These are phyloP conservation scores for Halichoeres trimaculatus DNA, from an alignment of 2,113 vertebrate genomes.

Conservation along the genomic window DNA sequence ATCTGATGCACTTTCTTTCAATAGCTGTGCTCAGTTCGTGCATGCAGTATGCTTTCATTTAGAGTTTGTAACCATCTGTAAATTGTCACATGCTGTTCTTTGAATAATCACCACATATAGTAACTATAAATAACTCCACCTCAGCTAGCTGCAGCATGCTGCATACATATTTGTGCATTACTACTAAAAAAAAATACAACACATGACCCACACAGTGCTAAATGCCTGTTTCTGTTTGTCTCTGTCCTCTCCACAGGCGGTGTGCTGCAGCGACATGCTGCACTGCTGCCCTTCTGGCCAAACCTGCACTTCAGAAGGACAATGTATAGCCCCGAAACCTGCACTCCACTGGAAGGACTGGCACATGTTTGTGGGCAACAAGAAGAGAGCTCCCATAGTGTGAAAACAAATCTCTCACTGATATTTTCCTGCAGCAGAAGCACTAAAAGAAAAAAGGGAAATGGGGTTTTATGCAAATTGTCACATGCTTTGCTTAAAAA, in stretches of 20 bases:
- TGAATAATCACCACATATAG: too few relatives aligned
- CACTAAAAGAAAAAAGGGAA: slow-evolving; percentile 25
- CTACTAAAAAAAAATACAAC: too few relatives aligned
- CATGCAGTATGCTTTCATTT: too few relatives aligned
- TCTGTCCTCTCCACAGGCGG: slow-evolving; percentile 69
- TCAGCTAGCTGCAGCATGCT: too few relatives aligned
- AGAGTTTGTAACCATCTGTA: too few relatives aligned
- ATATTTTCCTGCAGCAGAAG: not conserved
- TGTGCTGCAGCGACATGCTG: slow-evolving; percentile 79
- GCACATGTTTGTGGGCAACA: slow-evolving; percentile 48
- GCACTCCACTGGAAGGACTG: slow-evolving; percentile 59
- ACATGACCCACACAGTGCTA: too few relatives aligned
- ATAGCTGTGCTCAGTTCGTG: too few relatives aligned
- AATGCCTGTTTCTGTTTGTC: not conserved
- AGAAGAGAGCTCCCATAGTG: slow-evolving; percentile 50
- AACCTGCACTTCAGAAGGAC: slow-evolving; percentile 29
- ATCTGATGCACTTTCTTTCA: too few relatives aligned
- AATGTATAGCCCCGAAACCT: slow-evolving; percentile 39
- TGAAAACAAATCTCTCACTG: slow-evolving; percentile 28
- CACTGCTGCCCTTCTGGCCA: slow-evolving; percentile 74
- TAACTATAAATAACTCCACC: too few relatives aligned
- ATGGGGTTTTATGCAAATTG: not conserved
- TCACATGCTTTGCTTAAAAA: slow-evolving; percentile 5
- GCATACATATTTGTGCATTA: too few relatives aligned
- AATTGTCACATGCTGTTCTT: too few relatives aligned